Base-by-base conservation (phyloP, 2,113 vertebrate genomes). In the Phrynocephalus versicolor region DNA sequence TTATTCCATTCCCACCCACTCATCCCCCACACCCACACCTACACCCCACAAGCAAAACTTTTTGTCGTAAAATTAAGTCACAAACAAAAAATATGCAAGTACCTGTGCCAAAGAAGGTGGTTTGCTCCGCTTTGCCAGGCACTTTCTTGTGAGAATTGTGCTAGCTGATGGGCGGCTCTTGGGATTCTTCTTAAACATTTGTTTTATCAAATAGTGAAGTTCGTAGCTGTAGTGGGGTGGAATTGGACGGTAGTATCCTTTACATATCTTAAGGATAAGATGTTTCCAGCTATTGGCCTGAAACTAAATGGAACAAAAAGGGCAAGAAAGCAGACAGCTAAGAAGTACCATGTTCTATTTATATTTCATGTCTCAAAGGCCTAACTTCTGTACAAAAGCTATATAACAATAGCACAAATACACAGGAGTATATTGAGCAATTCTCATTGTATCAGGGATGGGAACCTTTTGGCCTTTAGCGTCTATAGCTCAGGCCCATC, bases 211-310 rank as follows among this genome's bases (percentile, higher is more conserved):
- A 85, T 95, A 95, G 79, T 96, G 98, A 79, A 99, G 95, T 75
- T 99, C 97, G 10, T 95, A 97, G 55, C 97, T 97, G 87, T 98
- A 97, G 72, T 96, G 97, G 70, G 83, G 87, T 1, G 98, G 98
- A 45, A 99, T 94, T 5, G 98, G 97, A 25, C 90, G 90, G 78
- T 98, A 97, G 2, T 97, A 92, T 2, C 98, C 98, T 72, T 97
- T 96, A 87, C 98, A 99, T 94, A 99, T 97, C 95, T 98, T 99
- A 27, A 99, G 94, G 78, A 99, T 98, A 84, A 99, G 96, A 91
- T 96, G 97, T 93, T 98, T 99, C 98, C 98, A 99, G 93, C 98
- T 98, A 6, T 93, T 93, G 9, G 98, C 97, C 95, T 99, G 97
- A 94, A 99, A 99, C 98, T 99, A 91, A 84, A 90, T 92, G 62